Conservation (phyloP, 2,797 vertebrate genomes). For the Monodelphis domestica region DNA sequence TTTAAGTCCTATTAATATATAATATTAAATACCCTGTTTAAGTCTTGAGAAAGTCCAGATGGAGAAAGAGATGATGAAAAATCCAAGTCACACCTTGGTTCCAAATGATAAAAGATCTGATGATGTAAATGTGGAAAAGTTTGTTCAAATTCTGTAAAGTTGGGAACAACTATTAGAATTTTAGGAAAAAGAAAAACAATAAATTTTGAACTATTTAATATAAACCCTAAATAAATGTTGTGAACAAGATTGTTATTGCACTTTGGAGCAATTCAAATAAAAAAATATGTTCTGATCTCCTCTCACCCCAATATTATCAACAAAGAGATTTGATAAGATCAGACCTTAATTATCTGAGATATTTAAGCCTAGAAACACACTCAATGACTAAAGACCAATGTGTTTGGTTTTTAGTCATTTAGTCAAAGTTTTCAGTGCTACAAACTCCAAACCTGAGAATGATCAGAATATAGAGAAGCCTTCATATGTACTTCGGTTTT, state of each 20-base stretch:
- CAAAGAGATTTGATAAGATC: slow-evolving; percentile 45
- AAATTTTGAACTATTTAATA: slow-evolving; percentile 13
- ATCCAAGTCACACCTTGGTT: slow-evolving; percentile 81
- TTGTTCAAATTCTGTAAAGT: slow-evolving; percentile 77
- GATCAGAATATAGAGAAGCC: background rate
- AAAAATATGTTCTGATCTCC: background rate
- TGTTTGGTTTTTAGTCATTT: too few relatives aligned
- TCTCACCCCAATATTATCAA: background rate
- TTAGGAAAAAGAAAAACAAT: slow-evolving; percentile 35
- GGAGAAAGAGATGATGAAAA: slow-evolving; percentile 77
- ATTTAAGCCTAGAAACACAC: background rate
- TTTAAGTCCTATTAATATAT: slow-evolving; percentile 22
- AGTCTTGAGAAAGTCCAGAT: slow-evolving; percentile 70
- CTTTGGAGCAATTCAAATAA: slow-evolving; percentile 27
- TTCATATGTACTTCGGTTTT: slow-evolving; percentile 22
- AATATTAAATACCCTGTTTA: slow-evolving; percentile 76
- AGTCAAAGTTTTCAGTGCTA: slow-evolving; percentile 32
- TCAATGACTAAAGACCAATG: slow-evolving; percentile 30
- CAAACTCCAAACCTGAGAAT: background rate
- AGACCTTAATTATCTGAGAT: background rate
- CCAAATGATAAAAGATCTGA: slow-evolving; percentile 82
- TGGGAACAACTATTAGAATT: slow-evolving; percentile 76
- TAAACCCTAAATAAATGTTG: slow-evolving; percentile 30
- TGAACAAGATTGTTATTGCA: slow-evolving; percentile 27
- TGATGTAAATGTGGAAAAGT: slow-evolving; percentile 68